Evolutionary conservation across 1,140 invertebrate genomes (phyloP), one percentile per base, ranked within the genome.

Genomic region (Drosophila pachea): DNA sequence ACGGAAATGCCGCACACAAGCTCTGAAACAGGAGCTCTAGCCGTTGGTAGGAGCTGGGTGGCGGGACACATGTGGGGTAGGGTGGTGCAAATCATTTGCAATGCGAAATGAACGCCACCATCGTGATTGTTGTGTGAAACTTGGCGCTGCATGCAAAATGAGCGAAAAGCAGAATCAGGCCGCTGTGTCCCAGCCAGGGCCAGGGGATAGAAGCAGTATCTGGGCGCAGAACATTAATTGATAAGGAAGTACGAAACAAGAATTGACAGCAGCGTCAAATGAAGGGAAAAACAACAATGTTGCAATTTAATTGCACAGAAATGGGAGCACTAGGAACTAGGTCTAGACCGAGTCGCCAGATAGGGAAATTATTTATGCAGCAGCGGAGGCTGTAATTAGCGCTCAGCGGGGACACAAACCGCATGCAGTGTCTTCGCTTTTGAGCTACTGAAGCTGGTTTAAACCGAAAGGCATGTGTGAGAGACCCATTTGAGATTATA

Each of bases 121-220:
- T 67, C 63, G 48, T 63, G 70, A 82, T 84, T 78, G 76, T 73
- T 78, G 78, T 83, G 75, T 84, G 72, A 84, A 75, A 68, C 62
- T 58, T 64, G 60, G 62, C 50, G 40, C 38, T 73, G 78, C 52
- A 83, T 83, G 76, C 81, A 8, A 78, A 86, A 71, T 82, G 68
- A 84, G 77, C 22, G 52, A 56, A 35, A 29, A 12, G 22, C 22
- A 22, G 29, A 35, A 42, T 29, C 56, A 60, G 35, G 29, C 40
- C 47, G 45, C 22, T 22, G 22, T 3, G 22, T 1, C 22, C 22
- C 22, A 22, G 22, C 22, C 22, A 50, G 58, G 32, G 52, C 6
- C n/a, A 12, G 14, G 40, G 12, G 40, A 12, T 11, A 6, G n/a
- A 12, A 14, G n/a, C 5, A 14, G 40, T n/a, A n/a, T n/a, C n/a